Evolutionary conservation across 1,140 invertebrate species (phyloP), one percentile per base, ranked within the genome.

Genomic region (Dreissena rostriformis): DNA sequence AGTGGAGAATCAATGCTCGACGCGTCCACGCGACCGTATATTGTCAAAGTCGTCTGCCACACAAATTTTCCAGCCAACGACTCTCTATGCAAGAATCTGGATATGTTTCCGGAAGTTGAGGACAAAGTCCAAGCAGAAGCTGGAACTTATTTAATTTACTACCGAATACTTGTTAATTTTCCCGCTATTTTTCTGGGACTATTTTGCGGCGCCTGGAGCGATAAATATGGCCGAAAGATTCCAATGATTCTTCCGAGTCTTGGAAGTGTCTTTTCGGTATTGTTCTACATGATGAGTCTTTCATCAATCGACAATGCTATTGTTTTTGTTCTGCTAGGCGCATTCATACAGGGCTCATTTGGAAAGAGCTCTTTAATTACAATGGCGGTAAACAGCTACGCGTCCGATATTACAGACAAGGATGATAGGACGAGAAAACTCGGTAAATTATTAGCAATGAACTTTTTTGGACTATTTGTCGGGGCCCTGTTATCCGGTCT

Each of bases 151-250:
- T 71, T 93, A 51, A 90, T 94, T 61, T 88, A 88, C 53, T 92
- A 92, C 86, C 82, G 91, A 73, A 87, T 93, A 22, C 83, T 93
- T n/a, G 86, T 93, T 5, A 93, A 92, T 78, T 65, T 93, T 15
- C 93, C 93, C 0, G 92, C 93, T 28, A 88, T 93, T 10, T 66
- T 93, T 53, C 84, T 94, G 1, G 89, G 91, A 26, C 85, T 94
- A 24, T 92, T 93, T 73, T 93, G 91, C 76, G 93, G 93, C 7
- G 90, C 93, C 14, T 94, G 93, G 91, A 93, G 92, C 72, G 93
- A 94, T 80, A 85, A 84, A 22, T 86, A 91, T 28, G 92, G 92
- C 14, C 85, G 93, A 68, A 93, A 93, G 86, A 79, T 93, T n/a
- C 93, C 93, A 6, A 91, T 94, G 86, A 90, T 94, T 77, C 71